Conservation (phyloP, 2,113 vertebrate species). For the Callospermophilus lateralis region DNA sequence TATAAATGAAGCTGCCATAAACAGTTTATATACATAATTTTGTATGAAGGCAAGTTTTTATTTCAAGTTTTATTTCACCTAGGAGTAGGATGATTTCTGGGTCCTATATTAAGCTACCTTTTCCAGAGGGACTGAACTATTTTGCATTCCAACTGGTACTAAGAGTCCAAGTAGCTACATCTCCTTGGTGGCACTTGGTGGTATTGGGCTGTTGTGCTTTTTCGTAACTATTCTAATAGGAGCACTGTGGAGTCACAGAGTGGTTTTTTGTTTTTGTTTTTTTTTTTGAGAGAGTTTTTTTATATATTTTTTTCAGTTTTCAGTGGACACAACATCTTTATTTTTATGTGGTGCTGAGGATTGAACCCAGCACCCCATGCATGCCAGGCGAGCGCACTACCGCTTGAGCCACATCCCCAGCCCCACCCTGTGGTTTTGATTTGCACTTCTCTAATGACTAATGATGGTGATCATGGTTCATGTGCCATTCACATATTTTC, state of each 20-base stretch:
- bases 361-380: accelerated
- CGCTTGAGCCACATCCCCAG: no score
- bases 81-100: neutral
- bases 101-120: neutral
- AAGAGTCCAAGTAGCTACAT: neutral
- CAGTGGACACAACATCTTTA: no score
- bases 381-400: no score
- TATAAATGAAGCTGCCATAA: neutral
- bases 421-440: neutral
- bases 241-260: neutral
- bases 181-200: neutral
- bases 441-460: neutral
- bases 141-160: neutral
- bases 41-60: neutral
- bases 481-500: neutral
- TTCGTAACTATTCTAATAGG: neutral
- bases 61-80: neutral
- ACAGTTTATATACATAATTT: neutral
- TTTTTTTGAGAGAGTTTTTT: no score
- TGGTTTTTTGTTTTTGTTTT: no score
- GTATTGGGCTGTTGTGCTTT: neutral
- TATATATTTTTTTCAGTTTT: no score
- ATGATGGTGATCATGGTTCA: neutral
- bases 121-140: neutral
- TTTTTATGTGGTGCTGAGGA: no score